Conservation (phyloP, 2,797 vertebrate genomes). For the Avahi laniger region DNA sequence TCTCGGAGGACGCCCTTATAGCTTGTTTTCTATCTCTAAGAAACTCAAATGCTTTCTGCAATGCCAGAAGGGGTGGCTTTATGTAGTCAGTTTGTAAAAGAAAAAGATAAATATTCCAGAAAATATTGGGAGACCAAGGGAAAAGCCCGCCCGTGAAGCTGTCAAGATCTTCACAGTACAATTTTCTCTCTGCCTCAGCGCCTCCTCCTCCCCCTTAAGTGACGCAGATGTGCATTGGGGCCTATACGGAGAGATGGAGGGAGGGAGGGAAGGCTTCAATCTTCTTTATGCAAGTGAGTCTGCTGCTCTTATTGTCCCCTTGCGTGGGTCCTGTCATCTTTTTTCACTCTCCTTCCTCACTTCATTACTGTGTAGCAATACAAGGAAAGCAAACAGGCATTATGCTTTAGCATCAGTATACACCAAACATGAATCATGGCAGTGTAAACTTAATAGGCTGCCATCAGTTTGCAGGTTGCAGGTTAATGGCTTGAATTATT, state of each 20-base stretch:
- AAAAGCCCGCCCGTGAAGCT: slow-evolving; percentile 74
- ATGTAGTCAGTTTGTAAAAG: slow-evolving; percentile 69
- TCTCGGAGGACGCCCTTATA: slow-evolving; percentile 66
- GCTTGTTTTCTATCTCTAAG: slow-evolving; percentile 55
- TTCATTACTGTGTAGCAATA: not conserved
- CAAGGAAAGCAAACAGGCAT: slow-evolving; percentile 65
- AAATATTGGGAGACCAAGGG: slow-evolving; percentile 28
- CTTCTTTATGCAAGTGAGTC: slow-evolving; percentile 77
- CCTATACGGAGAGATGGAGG: slow-evolving; percentile 62
- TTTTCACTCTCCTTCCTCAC: slow-evolving; percentile 10
- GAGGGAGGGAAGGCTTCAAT: slow-evolving; percentile 67
- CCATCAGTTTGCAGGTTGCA: slow-evolving; percentile 72
- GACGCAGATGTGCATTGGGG: slow-evolving; percentile 83
- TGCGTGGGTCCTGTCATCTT: slow-evolving; percentile 59
- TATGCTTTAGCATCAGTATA: slow-evolving; percentile 54
- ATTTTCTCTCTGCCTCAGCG: slow-evolving; percentile 78
- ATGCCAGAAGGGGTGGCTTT: slow-evolving; percentile 55
- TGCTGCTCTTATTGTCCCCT: slow-evolving; percentile 66
- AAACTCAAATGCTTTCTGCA: slow-evolving; percentile 71
- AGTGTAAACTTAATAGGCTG: slow-evolving; percentile 68
- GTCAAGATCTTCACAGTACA: slow-evolving; percentile 81
- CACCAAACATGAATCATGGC: slow-evolving; percentile 36
- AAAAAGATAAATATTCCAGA: slow-evolving; percentile 50
- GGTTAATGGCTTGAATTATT: slow-evolving; percentile 80
- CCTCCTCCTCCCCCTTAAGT: slow-evolving; percentile 76